Percentiles rank a stretch among this genome's conserved stretches.
Evolutionary conservation across 2,888 invertebrate genomes (phyloP).

Genomic region (Dione juno): DNA sequence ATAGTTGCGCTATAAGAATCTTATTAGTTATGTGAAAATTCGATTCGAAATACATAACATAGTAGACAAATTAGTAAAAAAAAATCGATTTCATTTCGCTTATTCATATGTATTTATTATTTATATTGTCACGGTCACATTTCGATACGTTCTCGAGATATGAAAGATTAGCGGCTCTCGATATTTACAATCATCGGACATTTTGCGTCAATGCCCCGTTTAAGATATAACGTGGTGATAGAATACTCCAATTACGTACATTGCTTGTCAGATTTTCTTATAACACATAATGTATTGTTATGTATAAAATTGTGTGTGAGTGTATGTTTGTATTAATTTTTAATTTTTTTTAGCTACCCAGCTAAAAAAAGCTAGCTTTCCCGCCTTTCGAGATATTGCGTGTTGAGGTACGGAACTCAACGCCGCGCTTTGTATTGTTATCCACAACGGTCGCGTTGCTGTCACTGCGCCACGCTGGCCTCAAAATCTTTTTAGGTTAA

Average conservation of each 20-base stretch:
- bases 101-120: too few species aligned
- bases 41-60: too few species aligned
- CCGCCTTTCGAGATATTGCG: too few species aligned
- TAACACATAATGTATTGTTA: not conserved
- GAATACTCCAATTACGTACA: conserved; percentile 31
- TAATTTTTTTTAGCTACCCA: too few species aligned
- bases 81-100: not conserved
- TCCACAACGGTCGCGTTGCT: too few species aligned
- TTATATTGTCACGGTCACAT: not conserved
- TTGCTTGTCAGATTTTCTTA: conserved; percentile 3
- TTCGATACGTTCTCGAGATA: conserved; percentile 29
- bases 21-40: too few species aligned
- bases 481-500: too few species aligned
- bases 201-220: conserved; percentile 36
- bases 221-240: conserved; percentile 32
- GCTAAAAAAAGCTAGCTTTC: too few species aligned
- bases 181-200: conserved; percentile 21
- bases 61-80: not conserved
- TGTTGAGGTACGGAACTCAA: too few species aligned
- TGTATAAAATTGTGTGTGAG: not conserved
- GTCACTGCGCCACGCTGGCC: too few species aligned
- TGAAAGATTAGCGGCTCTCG: conserved; percentile 23
- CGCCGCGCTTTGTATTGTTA: too few species aligned
- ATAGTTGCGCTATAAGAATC: too few species aligned
- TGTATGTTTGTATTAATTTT: not conserved